These are phyloP conservation scores for Pseudopipra pipra DNA, from an alignment of 2,113 vertebrate species.

Conservation along the genomic window DNA sequence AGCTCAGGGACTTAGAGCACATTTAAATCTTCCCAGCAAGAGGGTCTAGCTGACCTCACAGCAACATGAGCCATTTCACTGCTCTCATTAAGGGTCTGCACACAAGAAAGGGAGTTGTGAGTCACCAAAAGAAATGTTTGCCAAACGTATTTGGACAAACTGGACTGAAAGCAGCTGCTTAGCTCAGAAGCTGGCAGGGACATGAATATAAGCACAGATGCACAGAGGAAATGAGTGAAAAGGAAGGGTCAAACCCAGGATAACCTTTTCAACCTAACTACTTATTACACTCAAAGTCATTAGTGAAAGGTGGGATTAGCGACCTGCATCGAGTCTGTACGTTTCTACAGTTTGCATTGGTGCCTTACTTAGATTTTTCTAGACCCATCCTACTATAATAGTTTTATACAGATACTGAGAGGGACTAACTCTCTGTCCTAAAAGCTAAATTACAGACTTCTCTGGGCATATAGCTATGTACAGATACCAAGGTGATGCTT, in stretches of 20 bases:
- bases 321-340: not conserved
- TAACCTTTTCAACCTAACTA: not conserved
- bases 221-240: not conserved
- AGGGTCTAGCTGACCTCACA: not conserved
- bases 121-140: not conserved
- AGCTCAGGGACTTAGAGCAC: not conserved
- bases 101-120: not conserved
- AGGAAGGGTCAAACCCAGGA: not conserved
- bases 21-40: not conserved
- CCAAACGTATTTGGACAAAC: not conserved
- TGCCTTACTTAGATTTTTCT: not conserved
- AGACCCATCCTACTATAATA: not conserved
- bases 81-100: not conserved
- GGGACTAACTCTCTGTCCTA: not conserved
- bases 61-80: not conserved
- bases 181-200: not conserved
- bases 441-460: not conserved
- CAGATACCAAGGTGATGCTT: not conserved
- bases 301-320: not conserved
- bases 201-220: rapidly evolving
- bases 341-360: not conserved
- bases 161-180: not conserved
- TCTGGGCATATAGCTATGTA: not conserved
- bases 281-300: not conserved
- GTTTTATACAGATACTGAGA: not conserved